phyloP scores from a whole-genome alignment of 2,888 invertebrate species.

The Dicyrtoma fusca region DNA sequence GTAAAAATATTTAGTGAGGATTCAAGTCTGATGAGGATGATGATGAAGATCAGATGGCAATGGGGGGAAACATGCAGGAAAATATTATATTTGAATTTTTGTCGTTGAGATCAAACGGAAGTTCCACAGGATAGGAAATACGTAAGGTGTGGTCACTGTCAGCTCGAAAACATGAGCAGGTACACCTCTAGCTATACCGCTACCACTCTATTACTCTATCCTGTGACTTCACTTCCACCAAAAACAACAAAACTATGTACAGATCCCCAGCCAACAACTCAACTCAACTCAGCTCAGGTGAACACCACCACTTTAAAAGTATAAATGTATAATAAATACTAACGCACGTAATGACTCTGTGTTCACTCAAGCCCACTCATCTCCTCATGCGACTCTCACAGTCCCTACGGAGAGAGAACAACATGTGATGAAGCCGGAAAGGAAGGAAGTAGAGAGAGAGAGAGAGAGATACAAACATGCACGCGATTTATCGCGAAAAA shows the following conservation, averaged over 20 bases:
- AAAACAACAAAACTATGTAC: not conserved
- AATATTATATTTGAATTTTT: not conserved
- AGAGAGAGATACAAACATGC: not conserved
- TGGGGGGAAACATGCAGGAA: not conserved
- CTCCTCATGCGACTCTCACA: not conserved
- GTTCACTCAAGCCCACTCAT: constrained; percentile 9
- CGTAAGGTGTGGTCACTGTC: constrained; percentile 39
- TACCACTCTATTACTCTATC: not conserved
- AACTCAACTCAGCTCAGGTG: not conserved
- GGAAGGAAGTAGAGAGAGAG: constrained; percentile 15
- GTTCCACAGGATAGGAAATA: constrained; percentile 37
- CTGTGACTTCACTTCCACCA: not conserved
- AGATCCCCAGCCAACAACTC: constrained; percentile 4
- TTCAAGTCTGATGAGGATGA: constrained; percentile 6
- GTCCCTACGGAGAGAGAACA: not conserved
- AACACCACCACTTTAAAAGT: not conserved
- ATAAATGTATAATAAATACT: constrained; percentile 25
- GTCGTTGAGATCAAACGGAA: constrained; percentile 34
- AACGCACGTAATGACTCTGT: constrained; percentile 16
- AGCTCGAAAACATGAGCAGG: constrained; percentile 7
- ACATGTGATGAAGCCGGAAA: constrained; percentile 23
- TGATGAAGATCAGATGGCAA: constrained; percentile 30
- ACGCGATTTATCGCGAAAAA: constrained; percentile 16
- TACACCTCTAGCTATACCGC: not conserved
- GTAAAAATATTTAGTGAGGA: constrained; percentile 12